phyloP scores from a whole-genome alignment of 2,888 invertebrate genomes.

The Epinotia ramella region DNA sequence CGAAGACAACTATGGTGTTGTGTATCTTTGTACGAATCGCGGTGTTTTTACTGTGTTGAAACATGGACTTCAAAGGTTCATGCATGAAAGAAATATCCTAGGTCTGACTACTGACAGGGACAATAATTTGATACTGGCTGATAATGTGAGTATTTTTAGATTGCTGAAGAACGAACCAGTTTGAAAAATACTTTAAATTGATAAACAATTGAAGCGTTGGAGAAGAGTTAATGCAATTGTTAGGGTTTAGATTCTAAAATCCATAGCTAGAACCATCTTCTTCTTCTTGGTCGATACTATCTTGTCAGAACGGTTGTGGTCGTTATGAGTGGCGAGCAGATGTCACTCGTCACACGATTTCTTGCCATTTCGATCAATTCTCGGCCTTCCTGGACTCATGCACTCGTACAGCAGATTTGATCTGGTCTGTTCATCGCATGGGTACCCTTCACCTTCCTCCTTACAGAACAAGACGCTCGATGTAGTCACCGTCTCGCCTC shows the following conservation, averaged over 20 bases:
- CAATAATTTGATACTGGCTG: conserved; percentile 67
- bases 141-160: conserved; percentile 62
- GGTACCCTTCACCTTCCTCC: no score
- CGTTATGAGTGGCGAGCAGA: no score
- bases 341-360: no score
- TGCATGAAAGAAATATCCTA: conserved; percentile 60
- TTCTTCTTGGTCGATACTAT: no score
- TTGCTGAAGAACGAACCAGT: conserved; percentile 57
- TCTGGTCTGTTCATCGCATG: no score
- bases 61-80: conserved; percentile 58
- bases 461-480: no score
- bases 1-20: conserved; percentile 65
- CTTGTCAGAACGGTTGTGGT: no score
- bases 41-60: conserved; percentile 56
- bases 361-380: no score
- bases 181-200: conserved; percentile 48
- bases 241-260: neutral
- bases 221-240: neutral
- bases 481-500: no score
- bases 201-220: no score
- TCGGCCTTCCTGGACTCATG: no score
- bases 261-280: neutral
- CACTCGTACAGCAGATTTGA: no score
- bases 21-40: conserved; percentile 66
- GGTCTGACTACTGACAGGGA: conserved; percentile 69